These are phyloP conservation scores for Drosophila malerkotliana DNA, from an alignment of 1,140 invertebrate species.

Conservation along the genomic window DNA sequence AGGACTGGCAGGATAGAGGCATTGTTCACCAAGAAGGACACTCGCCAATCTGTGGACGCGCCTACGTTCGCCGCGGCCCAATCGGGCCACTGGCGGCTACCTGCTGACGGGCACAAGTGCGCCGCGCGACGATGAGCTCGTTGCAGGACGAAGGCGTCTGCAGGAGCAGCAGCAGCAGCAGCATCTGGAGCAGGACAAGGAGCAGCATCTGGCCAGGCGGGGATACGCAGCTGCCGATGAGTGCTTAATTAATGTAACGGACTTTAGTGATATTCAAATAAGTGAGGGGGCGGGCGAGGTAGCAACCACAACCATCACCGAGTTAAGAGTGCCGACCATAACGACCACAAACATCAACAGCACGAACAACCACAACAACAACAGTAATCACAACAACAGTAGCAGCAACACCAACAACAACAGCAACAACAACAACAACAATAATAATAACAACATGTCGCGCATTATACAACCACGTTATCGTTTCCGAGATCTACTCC, in stretches of 20 bases:
- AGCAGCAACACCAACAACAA: conserved; percentile 7
- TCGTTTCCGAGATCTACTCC: conserved; percentile 90
- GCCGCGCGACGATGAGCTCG: conserved; percentile 68
- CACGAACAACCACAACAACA: conserved; percentile 37
- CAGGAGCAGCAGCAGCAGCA: conserved; percentile 23
- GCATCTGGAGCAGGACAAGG: conserved; percentile 13
- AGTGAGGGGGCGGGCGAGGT: conserved; percentile 23
- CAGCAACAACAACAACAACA: conserved; percentile 22
- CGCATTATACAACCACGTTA: conserved; percentile 85
- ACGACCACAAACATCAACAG: conserved; percentile 49
- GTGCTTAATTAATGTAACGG: conserved; percentile 81
- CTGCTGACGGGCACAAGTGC: conserved; percentile 77
- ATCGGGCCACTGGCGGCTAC: conserved; percentile 83
- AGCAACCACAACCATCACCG: conserved; percentile 35
- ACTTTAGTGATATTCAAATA: conserved; percentile 74
- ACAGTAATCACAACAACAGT: conserved; percentile 22
- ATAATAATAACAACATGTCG: conserved; percentile 67
- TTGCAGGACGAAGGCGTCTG: conserved; percentile 44
- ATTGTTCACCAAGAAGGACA: conserved; percentile 43
- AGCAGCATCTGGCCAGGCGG: conserved; percentile 26
- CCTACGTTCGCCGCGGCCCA: conserved; percentile 83
- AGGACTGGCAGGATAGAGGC: conserved; percentile 11
- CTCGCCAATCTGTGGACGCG: conserved; percentile 83
- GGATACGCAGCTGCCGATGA: conserved; percentile 55
- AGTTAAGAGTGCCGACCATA: conserved; percentile 57